These are phyloP conservation scores for Acanthococcus lagerstroemiae DNA, from an alignment of 2,888 invertebrate genomes.

Conservation along the genomic window DNA sequence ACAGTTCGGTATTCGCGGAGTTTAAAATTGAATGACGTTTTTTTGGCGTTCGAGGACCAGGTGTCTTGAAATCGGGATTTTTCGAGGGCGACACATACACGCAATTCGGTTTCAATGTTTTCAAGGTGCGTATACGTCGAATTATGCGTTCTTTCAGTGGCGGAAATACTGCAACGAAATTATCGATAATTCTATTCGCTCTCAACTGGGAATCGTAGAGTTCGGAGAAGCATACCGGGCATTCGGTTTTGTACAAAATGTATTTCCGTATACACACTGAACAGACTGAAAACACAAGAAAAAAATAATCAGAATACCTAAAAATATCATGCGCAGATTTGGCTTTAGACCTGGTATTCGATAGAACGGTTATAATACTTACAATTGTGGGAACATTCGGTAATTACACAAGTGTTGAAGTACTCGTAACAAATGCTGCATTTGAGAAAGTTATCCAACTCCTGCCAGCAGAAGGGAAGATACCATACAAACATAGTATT, in stretches of 20 bases:
- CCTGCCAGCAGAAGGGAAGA: constrained; percentile 38
- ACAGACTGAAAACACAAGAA: constrained; percentile 43
- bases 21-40: neutral
- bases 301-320: neutral
- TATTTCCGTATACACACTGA: constrained; percentile 47
- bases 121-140: constrained; percentile 37
- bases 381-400: constrained; percentile 48
- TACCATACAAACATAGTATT: neutral
- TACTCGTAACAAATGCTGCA: constrained; percentile 48
- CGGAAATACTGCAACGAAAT: constrained; percentile 40
- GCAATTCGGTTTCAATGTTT: constrained; percentile 11
- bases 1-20: neutral
- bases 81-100: neutral
- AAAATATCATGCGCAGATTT: neutral
- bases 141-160: constrained; percentile 41
- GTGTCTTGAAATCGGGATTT: neutral
- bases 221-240: constrained; percentile 45
- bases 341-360: too few species aligned
- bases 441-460: constrained; percentile 43
- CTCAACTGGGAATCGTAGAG: constrained; percentile 44
- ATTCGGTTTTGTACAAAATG: constrained; percentile 45
- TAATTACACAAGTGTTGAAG: constrained; percentile 45
- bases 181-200: constrained; percentile 45
- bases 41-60: neutral
- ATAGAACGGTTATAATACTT: constrained; percentile 37